Evolutionary conservation across 2,113 vertebrate species (phyloP).

Genomic region (Sturnus vulgaris): DNA sequence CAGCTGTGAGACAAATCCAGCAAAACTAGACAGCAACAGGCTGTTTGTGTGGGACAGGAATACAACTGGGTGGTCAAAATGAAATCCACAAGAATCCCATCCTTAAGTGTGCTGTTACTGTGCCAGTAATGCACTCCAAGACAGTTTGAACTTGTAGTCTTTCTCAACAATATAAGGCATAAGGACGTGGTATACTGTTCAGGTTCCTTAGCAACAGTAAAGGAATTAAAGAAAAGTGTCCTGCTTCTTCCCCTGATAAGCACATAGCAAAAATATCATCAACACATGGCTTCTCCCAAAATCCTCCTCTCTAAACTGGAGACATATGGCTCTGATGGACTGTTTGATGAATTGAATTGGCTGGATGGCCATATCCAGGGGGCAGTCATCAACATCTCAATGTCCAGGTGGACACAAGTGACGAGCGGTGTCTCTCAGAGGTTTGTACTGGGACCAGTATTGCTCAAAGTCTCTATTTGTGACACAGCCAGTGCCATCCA

Average conservation of each 20-base stretch:
- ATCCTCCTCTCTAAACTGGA: background rate
- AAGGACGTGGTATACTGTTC: background rate
- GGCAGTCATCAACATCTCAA: background rate
- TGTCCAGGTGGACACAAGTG: too few relatives aligned
- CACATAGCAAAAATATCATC: background rate
- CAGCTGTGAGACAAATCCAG: background rate
- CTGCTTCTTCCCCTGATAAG: background rate
- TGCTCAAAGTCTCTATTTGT: background rate
- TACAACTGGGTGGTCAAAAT: background rate
- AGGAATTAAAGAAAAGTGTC: background rate
- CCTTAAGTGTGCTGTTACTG: background rate
- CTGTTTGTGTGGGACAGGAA: background rate
- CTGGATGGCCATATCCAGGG: background rate
- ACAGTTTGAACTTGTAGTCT: background rate
- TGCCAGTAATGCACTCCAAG: background rate
- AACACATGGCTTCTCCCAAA: background rate
- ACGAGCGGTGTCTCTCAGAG: background rate
- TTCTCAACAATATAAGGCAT: background rate
- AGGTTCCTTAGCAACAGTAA: background rate
- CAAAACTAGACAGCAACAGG: background rate
- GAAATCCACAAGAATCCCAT: background rate
- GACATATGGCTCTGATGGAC: background rate
- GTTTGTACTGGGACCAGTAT: fast-evolving
- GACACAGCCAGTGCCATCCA: background rate
- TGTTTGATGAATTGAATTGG: fast-evolving